Base-by-base conservation (phyloP, 2,888 invertebrate genomes). In the Cryptops parisi region DNA sequence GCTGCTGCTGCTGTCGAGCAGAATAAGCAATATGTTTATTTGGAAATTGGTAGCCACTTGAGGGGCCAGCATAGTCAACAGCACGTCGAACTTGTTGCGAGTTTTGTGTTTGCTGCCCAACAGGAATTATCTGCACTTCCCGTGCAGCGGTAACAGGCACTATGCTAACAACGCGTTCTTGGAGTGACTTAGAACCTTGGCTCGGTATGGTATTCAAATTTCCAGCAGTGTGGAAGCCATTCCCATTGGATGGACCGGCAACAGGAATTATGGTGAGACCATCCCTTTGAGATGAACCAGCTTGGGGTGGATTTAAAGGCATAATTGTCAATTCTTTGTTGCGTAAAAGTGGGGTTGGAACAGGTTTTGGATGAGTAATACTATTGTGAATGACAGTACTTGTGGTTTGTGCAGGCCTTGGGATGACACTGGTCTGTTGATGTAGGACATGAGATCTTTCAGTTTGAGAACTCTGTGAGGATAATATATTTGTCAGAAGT, bases 291-390 rank as follows among this genome's bases (percentile, higher is more conserved):
- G 24, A 25, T 15, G 22, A 24, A 1, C 23, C 46, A 9, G 23
- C 23, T 1, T 23, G 23, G 2, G 23, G 46, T 15, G 24, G 15
- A 17, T 19, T 21, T 17, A 47, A 25, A 3, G 47, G 47, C 2
- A 27, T 47, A 6, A 47, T 47, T 17, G 47, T 47, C 19, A 47
- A 27, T 19, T 47, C 47, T 17, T 47, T 47, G 21, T 47, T 47
- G 4, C 47, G 1, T 15, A 47, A 21, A n/a, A 47, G 33, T 17
- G 47, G 47, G 3, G 47, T 47, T 1, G 47, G 47, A 1, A 47
- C 47, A 15, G 25, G 5, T 3, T n/a, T 19, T 3, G 47, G 47
- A 19, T 33, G 47, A 2, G 9, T 19, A 6, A 25, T 19, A 33
- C 9, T 9, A 9, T 6, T 9, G 15, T 33, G 33, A 6, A 9